Evolutionary conservation across 2,113 vertebrate species (phyloP).

Genomic region (Hucho hucho): DNA sequence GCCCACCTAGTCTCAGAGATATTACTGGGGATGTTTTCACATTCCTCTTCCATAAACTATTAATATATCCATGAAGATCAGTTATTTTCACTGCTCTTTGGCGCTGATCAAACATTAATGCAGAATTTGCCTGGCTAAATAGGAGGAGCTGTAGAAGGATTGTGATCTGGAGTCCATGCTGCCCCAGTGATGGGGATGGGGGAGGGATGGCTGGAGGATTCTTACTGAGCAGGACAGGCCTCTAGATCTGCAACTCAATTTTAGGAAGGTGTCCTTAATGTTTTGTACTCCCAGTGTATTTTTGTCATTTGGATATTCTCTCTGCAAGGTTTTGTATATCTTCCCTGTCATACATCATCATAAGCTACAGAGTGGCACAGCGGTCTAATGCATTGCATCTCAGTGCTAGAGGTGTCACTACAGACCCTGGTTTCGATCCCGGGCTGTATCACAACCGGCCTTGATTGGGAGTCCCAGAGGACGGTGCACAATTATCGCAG

Average conservation of each 20-base stretch:
- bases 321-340: no score
- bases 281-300: no score
- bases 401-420: no score
- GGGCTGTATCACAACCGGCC: no score
- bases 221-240: slow-evolving; percentile 49
- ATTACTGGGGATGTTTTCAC: slow-evolving; percentile 52
- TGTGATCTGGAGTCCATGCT: slow-evolving; percentile 33
- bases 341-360: no score
- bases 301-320: no score
- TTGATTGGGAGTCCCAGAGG: no score
- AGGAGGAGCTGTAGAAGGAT: slow-evolving; percentile 13
- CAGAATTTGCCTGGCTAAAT: slow-evolving; percentile 57
- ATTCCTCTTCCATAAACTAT: slow-evolving; percentile 54
- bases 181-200: slow-evolving; percentile 55
- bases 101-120: slow-evolving; percentile 63
- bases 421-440: no score
- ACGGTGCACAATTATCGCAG: no score
- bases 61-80: slow-evolving; percentile 50
- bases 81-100: slow-evolving; percentile 50
- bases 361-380: no score
- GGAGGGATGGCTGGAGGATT: slow-evolving; percentile 47
- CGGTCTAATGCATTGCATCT: no score
- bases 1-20: slow-evolving; percentile 22
- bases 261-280: no score
- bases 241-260: slow-evolving; percentile 27